A percentile compares a stretch with the other conserved stretches of the same genome.
Conservation (phyloP, 2,888 invertebrate genomes). For the Nephrotoma guestfalica region DNA sequence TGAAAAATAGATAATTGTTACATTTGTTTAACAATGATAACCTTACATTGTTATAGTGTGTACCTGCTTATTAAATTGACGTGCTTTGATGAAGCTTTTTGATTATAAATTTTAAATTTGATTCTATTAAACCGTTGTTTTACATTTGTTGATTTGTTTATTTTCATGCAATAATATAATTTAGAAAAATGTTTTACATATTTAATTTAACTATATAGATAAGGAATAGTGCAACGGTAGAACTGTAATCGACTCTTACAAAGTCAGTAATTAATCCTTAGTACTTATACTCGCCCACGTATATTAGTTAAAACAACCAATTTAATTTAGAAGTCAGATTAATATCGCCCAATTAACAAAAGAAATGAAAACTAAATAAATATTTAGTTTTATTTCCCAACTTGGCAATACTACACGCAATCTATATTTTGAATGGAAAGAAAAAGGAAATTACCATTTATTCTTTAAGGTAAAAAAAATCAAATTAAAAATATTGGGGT, state of each 20-base stretch:
- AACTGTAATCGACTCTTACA: neutral
- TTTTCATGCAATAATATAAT: neutral
- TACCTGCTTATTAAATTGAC: neutral
- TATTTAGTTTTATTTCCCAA: neutral
- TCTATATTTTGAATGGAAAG: neutral
- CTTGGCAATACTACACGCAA: neutral
- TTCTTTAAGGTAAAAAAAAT: neutral
- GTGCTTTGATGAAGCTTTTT: neutral
- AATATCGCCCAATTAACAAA: neutral
- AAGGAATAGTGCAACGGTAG: no score
- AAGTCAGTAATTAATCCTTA: neutral
- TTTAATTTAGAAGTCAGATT: neutral
- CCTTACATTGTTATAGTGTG: neutral
- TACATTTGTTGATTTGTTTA: neutral
- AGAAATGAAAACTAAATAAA: neutral
- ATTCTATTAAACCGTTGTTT: neutral
- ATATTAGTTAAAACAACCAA: neutral
- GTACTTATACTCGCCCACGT: neutral
- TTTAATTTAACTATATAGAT: no score
- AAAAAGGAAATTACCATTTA: neutral
- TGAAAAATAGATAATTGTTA: neutral
- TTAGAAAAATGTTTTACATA: neutral
- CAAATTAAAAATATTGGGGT: neutral
- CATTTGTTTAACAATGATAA: neutral
- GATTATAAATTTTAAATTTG: neutral